Base-by-base conservation (phyloP, 2,888 invertebrate species). In the Cantharis rustica region DNA sequence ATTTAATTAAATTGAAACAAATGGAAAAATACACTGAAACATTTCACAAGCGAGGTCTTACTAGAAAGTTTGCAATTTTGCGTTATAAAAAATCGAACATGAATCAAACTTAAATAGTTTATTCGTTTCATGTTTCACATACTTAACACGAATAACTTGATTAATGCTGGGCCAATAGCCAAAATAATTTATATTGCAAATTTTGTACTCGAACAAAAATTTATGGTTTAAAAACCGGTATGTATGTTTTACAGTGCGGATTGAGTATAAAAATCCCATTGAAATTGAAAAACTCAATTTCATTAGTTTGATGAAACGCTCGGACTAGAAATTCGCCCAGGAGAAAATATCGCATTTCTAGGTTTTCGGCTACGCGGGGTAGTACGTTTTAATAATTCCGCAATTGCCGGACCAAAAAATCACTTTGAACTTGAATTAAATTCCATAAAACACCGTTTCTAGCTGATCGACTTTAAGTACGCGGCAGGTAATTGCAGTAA, bases 261-360 rank as follows among this genome's bases (percentile, higher is more conserved):
- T 9, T 26, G 1, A 26, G 5, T 26, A 11, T 27, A 31, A 31
- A 4, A 0, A 11, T 4, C 13, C 0, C n/a, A 31, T 9, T 1
- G 23, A 23, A 23, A 23, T 23, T 23, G 9, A 23, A 23, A 23
- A 23, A 23, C 1, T 23, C 4, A 31, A 31, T n/a, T n/a, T n/a
- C n/a, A n/a, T n/a, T n/a, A n/a, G n/a, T 31, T 31, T 11, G 23
- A 23, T 4, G 23, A 23, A 3, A 10, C 26, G 10, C 10, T 27
- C 11, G 20, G 15, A 62, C 71, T 63, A 74, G 74, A 74, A 74
- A 74, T 74, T 70, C 74, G 74, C 7, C 74, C 47, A 63, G 26
- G 61, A 26, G 27, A 20, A 16, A 20, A 63, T 74, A 63, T 74
- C 74, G 74, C 23, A 74, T 70, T 74, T 69, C 73, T 69, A 62